Base-by-base conservation (phyloP, 2,888 invertebrate species). In the Sialis lutaria region DNA sequence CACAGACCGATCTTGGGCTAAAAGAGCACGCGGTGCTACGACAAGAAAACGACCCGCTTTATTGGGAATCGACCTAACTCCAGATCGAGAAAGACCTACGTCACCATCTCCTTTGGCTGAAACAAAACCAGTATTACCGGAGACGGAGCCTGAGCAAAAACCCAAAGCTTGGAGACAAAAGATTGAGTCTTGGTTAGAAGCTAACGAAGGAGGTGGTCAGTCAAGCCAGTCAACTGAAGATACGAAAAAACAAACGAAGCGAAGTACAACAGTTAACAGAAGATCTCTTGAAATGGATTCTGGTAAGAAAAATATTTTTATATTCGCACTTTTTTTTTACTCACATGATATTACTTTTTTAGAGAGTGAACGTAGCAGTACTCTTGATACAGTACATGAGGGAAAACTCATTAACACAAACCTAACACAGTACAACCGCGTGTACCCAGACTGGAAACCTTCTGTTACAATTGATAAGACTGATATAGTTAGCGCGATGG, bases 171-270 rank as follows among this genome's bases (percentile, higher is more conserved):
- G 88, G 87, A 72, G 84, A 44, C 85, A 88, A 62, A 89, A 90
- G 63, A 90, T 91, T 58, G 89, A 91, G 64, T 86, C 86, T 6
- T 91, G 91, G 91, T 68, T 91, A 51, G 80, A 87, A 54, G 86
- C 87, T 49, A 88, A 86, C 67, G 87, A 87, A 60, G 22, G 22
- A 22, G 22, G 22, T 22, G 22, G 22, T 22, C 22, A 22, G 22
- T 85, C 79, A 60, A 87, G 85, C 62, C 76, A 77, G 56, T 74
- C 77, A 53, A 79, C 74, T 52, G 81, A 82, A 54, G 79, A 82
- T 55, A 70, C 79, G 51, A 74, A 78, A 56, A 74, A 75, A 56
- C 73, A 76, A 58, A 69, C 74, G 47, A 72, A 78, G 56, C 73
- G 80, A 53, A 39, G 31, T 1, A 31, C 34, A 30, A 75, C 81